A percentile compares a stretch with the other conserved stretches of the same genome.
phyloP scores from a whole-genome alignment of 2,113 vertebrate species.

The Centrocercus urophasianus region DNA sequence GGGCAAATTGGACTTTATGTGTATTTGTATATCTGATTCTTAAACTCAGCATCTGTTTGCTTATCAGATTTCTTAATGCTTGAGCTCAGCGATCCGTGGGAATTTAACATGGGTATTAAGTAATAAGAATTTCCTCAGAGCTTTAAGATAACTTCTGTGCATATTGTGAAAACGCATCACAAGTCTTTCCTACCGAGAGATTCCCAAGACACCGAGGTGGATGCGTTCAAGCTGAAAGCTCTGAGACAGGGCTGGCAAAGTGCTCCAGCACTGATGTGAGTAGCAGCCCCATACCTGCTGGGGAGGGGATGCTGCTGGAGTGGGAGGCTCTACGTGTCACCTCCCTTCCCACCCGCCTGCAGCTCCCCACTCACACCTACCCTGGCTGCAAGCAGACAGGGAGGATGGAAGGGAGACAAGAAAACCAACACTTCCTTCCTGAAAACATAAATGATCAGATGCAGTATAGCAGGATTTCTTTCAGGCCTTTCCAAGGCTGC shows the following conservation, averaged over 20 bases:
- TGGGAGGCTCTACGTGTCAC: not conserved
- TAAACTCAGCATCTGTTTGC: not conserved
- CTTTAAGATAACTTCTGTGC: not conserved
- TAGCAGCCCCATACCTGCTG: not conserved
- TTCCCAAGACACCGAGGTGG: not conserved
- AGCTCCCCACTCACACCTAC: rapidly evolving
- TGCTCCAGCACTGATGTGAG: not conserved
- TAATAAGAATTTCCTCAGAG: slow-evolving; percentile 30
- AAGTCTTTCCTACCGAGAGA: not conserved
- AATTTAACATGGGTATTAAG: slow-evolving; percentile 30
- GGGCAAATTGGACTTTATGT: not conserved
- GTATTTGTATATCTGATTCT: slow-evolving; percentile 28
- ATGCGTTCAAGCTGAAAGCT: not conserved
- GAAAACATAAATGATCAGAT: not conserved
- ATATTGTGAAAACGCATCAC: not conserved
- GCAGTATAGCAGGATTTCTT: rapidly evolving
- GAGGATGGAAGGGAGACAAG: not conserved
- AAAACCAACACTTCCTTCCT: not conserved
- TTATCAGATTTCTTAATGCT: slow-evolving; percentile 4
- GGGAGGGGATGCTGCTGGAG: not conserved
- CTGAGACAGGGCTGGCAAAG: not conserved
- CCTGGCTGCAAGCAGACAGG: not conserved
- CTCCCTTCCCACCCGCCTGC: not conserved
- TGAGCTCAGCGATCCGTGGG: not conserved
- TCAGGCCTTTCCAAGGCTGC: not conserved